A percentile compares a stretch with the other conserved stretches of the same genome.
Evolutionary conservation across 1,140 invertebrate species (phyloP).

Genomic region (Aphis gossypii): DNA sequence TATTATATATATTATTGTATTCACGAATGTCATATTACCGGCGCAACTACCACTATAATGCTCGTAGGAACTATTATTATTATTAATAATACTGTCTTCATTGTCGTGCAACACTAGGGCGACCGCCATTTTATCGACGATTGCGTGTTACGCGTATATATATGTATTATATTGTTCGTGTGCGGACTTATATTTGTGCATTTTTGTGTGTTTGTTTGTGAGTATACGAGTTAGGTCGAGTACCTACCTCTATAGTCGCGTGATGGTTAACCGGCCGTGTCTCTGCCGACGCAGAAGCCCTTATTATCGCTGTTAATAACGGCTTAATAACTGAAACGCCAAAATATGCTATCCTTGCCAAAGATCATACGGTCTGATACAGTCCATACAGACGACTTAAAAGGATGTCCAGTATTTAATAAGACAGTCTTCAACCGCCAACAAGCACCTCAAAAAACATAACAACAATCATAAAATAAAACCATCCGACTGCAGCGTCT

Average conservation of each 20-base stretch:
- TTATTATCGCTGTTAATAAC: too few relatives aligned
- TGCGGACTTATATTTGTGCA: not conserved
- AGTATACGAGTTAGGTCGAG: not conserved
- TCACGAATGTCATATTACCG: conserved; percentile 33
- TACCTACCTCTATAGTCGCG: not conserved
- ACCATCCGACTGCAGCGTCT: too few relatives aligned
- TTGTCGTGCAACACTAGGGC: not conserved
- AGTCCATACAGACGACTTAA: too few relatives aligned
- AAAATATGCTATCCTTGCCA: too few relatives aligned
- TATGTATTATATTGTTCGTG: not conserved
- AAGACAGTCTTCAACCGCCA: not conserved
- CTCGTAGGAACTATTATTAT: not conserved
- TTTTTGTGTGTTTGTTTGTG: not conserved
- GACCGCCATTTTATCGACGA: conserved; percentile 45
- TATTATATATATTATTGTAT: not conserved
- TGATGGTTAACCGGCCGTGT: not conserved
- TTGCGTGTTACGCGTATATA: not conserved
- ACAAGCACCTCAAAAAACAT: not conserved
- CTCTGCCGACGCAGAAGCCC: not conserved
- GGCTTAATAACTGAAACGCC: too few relatives aligned
- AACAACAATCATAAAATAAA: not conserved
- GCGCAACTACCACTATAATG: not conserved
- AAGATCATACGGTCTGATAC: too few relatives aligned
- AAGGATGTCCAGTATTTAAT: not conserved
- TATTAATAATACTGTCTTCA: conserved; percentile 28